Evolutionary conservation across 2,888 invertebrate genomes (phyloP), one percentile per base, ranked within the genome.

Genomic region (Teinopalpus imperialis): DNA sequence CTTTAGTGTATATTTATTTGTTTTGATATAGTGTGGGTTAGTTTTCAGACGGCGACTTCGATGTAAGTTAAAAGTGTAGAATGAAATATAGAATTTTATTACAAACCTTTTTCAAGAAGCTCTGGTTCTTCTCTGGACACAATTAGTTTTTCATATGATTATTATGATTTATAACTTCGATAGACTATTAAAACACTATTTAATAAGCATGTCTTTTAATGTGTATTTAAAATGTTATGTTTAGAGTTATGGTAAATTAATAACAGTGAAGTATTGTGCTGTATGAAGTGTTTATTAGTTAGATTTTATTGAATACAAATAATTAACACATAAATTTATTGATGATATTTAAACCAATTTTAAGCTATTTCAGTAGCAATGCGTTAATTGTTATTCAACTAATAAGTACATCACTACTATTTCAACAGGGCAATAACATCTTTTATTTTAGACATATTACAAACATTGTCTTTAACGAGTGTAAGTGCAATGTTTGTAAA

Each of bases 101-200:
- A 40, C 39, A 39, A 45, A 40, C 45, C 34, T 45, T 40, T 26
- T 20, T 3, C 3, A 16, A 27, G 32, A 21, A 14, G 21, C 5
- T 27, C 34, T 31, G 26, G 18, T 24, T 16, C 37, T 14, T 12
- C 10, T 26, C 26, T 42, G 34, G 0, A 34, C 32, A 13, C 26
- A 26, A 42, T 26, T 12, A 32, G 2, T 16, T 24, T 9, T 3
- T 13, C 8, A 9, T 42, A 12, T 3, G 2, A n/a, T 35, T 13
- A 8, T 24, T 12, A 14, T 26, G 2, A 26, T 16, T 10, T 10
- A n/a, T 35, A 0, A 35, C 13, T 13, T 9, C 20, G 3, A 12
- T 16, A 14, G 9, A 5, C 8, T 26, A 1, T 37, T 37, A 14
- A 10, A 1, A 23, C 2, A 23, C 3, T 30, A 13, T 6, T 30